Evolutionary conservation across 2,888 invertebrate genomes (phyloP).

Genomic region (Macroteleia sp.): DNA sequence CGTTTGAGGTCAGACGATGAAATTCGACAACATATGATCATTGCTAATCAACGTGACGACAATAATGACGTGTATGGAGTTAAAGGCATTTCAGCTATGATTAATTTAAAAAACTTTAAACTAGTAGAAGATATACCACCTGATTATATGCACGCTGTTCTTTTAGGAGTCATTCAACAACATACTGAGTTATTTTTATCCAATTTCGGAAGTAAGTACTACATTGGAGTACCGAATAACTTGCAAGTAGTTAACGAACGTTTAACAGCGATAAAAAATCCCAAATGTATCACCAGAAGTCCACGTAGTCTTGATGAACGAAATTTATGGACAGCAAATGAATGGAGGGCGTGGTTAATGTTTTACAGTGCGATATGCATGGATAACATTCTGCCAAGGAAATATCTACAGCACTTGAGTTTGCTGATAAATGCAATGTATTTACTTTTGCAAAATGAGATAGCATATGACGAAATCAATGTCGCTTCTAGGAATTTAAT

Average conservation of each 20-base stretch:
- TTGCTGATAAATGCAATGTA: constrained; percentile 7
- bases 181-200: constrained; percentile 19
- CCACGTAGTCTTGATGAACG: background rate
- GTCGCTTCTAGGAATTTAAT: background rate
- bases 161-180: constrained; percentile 14
- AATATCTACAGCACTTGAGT: constrained; percentile 1
- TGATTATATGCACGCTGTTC: constrained; percentile 28
- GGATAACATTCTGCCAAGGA: background rate
- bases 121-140: background rate
- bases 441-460: constrained; percentile 7
- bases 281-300: constrained; percentile 9
- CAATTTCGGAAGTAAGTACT: background rate
- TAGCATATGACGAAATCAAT: background rate
- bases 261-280: background rate
- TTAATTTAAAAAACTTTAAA: constrained; percentile 18
- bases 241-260: background rate
- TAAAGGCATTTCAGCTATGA: background rate
- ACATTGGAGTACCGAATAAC: constrained; percentile 1
- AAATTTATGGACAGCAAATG: constrained; percentile 7
- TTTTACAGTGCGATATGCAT: constrained; percentile 8
- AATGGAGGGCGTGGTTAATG: constrained; percentile 23
- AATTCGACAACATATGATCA: constrained; percentile 14
- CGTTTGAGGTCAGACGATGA: background rate
- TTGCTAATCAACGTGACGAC: background rate
- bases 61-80: constrained; percentile 6